Evolutionary conservation across 2,113 vertebrate species (phyloP).

Genomic region (Rhea pennata): DNA sequence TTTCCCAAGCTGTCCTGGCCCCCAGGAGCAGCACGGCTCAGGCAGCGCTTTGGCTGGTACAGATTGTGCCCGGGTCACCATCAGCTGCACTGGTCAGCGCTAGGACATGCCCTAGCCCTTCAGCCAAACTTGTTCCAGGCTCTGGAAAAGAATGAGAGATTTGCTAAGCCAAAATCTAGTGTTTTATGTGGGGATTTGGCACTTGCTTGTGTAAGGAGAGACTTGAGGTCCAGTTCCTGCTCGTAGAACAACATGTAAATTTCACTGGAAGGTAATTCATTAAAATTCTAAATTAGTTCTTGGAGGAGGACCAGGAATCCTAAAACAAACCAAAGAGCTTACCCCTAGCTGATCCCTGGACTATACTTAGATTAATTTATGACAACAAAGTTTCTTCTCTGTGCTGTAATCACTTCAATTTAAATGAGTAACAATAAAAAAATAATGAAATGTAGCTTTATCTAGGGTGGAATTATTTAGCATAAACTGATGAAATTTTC

Average conservation of each 20-base stretch:
- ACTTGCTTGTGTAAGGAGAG: not conserved
- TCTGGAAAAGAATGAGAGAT: not conserved
- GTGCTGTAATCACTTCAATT: not conserved
- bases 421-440: slow-evolving; percentile 2
- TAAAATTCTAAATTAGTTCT: not conserved
- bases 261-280: not conserved
- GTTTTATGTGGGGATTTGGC: not conserved
- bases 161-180: not conserved
- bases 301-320: not conserved
- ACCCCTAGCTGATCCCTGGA: not conserved
- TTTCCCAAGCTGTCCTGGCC: not conserved
- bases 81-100: accelerated
- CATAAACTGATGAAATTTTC: slow-evolving; percentile 39
- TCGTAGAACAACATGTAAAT: not conserved
- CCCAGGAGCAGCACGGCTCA: not conserved
- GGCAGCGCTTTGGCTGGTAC: not conserved
- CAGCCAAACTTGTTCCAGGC: not conserved
- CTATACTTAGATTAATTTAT: slow-evolving; percentile 9
- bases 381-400: not conserved
- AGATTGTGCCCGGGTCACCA: accelerated
- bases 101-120: not conserved
- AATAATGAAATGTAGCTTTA: slow-evolving; percentile 18
- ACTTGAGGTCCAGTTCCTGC: not conserved
- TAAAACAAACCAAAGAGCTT: not conserved
- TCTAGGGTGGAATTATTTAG: slow-evolving; percentile 16